Evolutionary conservation across 2,888 invertebrate species (phyloP).

Genomic region (Parascotia fuliginaria): DNA sequence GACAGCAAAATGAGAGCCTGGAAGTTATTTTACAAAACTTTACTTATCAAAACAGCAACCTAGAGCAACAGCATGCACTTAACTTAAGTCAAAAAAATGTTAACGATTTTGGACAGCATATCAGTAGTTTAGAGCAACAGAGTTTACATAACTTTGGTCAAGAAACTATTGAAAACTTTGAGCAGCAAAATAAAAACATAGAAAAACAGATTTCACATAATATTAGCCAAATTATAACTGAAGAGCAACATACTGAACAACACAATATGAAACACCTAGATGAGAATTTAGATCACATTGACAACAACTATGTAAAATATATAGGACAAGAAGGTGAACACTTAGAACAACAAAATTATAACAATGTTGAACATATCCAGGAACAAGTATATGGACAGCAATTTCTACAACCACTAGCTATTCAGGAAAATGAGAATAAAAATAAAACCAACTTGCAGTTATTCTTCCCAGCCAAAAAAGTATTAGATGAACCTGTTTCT

Average conservation of each 20-base stretch:
- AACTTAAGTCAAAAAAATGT: not conserved
- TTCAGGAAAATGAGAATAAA: not conserved
- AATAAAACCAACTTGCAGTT: no score
- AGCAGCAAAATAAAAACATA: not conserved
- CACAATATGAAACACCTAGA: no score
- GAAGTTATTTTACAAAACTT: not conserved
- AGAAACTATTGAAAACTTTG: conserved; percentile 1
- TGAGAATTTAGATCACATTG: not conserved
- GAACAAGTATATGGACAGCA: not conserved
- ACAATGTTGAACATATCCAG: not conserved
- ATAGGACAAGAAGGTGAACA: conserved; percentile 27
- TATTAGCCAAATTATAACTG: not conserved
- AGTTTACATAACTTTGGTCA: conserved; percentile 19
- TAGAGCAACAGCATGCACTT: not conserved
- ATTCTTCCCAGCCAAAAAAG: conserved; percentile 3
- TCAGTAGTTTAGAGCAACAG: conserved; percentile 4
- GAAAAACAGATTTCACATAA: not conserved
- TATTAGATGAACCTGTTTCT: conserved; percentile 11
- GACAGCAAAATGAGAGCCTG: not conserved
- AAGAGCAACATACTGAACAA: not conserved
- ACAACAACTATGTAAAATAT: not conserved
- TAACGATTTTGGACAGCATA: conserved; percentile 14
- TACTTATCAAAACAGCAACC: not conserved
- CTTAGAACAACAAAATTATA: not conserved
- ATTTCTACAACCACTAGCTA: not conserved